Conservation (phyloP, 2,113 vertebrate species). For the Corythaeola cristata region DNA sequence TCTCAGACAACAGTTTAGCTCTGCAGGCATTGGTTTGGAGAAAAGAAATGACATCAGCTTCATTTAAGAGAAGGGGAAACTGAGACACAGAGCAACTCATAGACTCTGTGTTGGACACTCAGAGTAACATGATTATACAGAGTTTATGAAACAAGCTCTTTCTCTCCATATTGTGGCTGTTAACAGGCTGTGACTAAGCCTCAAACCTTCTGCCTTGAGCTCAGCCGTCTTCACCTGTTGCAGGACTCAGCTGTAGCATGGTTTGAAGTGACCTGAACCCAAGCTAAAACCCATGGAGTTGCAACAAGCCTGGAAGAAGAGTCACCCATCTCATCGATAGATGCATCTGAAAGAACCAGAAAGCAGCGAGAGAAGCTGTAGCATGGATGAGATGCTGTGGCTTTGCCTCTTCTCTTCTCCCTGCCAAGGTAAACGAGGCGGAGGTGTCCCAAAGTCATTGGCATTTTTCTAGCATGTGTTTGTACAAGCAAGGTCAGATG, state of each 20-base stretch:
- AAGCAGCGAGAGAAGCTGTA: background rate
- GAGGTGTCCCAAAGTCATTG: background rate
- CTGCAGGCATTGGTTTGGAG: background rate
- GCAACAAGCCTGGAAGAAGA: background rate
- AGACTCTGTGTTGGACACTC: too few relatives aligned
- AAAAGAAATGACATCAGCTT: background rate
- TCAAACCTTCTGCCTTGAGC: background rate
- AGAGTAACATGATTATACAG: too few relatives aligned
- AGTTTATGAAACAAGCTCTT: background rate
- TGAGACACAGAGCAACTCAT: background rate
- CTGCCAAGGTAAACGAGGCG: accelerated
- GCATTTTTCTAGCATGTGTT: background rate
- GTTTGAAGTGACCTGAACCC: background rate
- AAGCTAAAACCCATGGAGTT: background rate
- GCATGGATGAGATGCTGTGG: background rate
- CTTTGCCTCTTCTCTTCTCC: background rate
- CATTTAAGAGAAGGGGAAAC: background rate
- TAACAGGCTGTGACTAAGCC: background rate
- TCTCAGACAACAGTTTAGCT: background rate
- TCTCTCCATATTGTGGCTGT: background rate
- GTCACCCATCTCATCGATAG: background rate
- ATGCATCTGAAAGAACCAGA: background rate
- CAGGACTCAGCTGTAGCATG: background rate
- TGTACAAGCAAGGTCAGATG: background rate
- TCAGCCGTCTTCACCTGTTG: background rate